These are phyloP conservation scores for Amiota mariae DNA, from an alignment of 2,888 invertebrate genomes.

Conservation along the genomic window DNA sequence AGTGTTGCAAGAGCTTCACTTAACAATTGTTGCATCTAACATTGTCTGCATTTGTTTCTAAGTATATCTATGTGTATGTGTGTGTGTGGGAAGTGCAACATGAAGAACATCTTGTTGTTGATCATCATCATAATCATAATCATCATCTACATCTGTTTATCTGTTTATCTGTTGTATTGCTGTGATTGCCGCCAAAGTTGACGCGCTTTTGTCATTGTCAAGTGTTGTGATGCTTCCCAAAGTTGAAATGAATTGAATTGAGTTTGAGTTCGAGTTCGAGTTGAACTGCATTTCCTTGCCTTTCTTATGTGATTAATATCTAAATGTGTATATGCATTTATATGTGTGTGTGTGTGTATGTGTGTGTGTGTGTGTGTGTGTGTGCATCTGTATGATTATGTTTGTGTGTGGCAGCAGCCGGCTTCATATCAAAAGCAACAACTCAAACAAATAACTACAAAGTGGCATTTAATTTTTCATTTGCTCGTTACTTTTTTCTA, in stretches of 20 bases:
- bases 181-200: not conserved
- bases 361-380: slow-evolving; percentile 15
- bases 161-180: not conserved
- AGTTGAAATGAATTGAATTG: too few relatives aligned
- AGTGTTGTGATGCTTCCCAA: slow-evolving; percentile 26
- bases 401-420: slow-evolving; percentile 27
- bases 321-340: too few relatives aligned
- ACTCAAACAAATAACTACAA: slow-evolving; percentile 10
- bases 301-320: not conserved
- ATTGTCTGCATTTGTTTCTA: not conserved
- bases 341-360: not conserved
- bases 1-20: slow-evolving; percentile 1
- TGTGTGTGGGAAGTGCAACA: slow-evolving; percentile 49
- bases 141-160: not conserved
- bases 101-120: slow-evolving; percentile 44
- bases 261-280: not conserved
- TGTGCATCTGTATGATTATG: slow-evolving; percentile 32
- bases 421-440: slow-evolving; percentile 13
- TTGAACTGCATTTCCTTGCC: slow-evolving; percentile 50
- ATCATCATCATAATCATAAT: not conserved
- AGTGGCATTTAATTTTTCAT: slow-evolving; percentile 21
- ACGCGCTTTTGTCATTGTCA: slow-evolving; percentile 20
- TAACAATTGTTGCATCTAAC: too few relatives aligned
- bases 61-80: slow-evolving; percentile 14
- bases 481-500: slow-evolving; percentile 17